A percentile compares a stretch with the other conserved stretches of the same genome.
Conservation (phyloP, 2,888 invertebrate species). For the Tachina fera region DNA sequence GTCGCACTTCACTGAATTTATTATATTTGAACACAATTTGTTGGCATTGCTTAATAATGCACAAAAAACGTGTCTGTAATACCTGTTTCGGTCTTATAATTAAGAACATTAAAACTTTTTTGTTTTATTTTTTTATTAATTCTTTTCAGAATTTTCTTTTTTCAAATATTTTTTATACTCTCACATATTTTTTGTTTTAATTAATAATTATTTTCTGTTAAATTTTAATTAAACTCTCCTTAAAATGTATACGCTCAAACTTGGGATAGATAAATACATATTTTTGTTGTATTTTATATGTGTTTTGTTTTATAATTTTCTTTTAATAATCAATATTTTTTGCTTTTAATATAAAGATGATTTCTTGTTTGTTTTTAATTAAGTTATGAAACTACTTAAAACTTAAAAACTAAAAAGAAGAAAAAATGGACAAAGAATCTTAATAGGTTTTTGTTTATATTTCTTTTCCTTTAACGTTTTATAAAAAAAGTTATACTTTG, state of each 20-base stretch:
- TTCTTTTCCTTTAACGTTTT: conserved; percentile 27
- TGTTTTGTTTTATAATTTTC: conserved; percentile 50
- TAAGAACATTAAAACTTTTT: conserved; percentile 2
- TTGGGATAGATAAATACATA: conserved; percentile 69
- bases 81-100: not conserved
- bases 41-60: too few relatives aligned
- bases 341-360: conserved; percentile 58
- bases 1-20: too few relatives aligned
- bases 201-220: conserved; percentile 51
- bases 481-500: conserved; percentile 66
- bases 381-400: conserved; percentile 70
- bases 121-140: conserved; percentile 56
- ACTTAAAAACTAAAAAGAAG: conserved; percentile 66
- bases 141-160: conserved; percentile 56
- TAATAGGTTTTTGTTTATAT: conserved; percentile 53
- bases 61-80: not conserved
- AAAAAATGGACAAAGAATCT: conserved; percentile 65
- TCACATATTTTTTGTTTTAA: conserved; percentile 59
- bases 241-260: conserved; percentile 70
- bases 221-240: conserved; percentile 70
- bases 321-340: conserved; percentile 59
- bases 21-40: too few relatives aligned
- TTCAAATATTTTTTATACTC: conserved; percentile 61
- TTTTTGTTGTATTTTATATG: conserved; percentile 62
- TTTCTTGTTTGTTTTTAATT: conserved; percentile 51